Percentiles rank a stretch among this genome's conserved stretches.
These are phyloP conservation scores for Takifugu bimaculatus DNA, from an alignment of 2,113 vertebrate species.

Conservation along the genomic window DNA sequence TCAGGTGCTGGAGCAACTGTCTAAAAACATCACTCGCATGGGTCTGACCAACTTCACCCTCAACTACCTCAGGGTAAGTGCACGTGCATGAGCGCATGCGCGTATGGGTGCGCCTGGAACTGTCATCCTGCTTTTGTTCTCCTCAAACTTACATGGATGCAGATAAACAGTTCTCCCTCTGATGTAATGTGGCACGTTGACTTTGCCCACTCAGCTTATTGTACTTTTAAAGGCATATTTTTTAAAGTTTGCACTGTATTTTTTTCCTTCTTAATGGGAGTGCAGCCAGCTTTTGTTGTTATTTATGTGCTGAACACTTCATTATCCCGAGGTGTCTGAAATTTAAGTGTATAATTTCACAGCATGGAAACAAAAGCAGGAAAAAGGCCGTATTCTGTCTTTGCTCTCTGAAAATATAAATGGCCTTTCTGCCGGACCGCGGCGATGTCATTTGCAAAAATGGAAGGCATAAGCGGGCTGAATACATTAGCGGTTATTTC, in stretches of 20 bases:
- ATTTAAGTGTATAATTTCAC: constrained; percentile 42
- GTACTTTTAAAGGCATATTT: neutral
- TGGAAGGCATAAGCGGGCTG: constrained; percentile 44
- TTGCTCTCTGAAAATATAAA: constrained; percentile 25
- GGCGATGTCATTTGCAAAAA: constrained; percentile 39
- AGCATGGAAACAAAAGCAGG: constrained; percentile 31
- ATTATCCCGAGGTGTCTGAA: constrained; percentile 18
- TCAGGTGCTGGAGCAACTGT: constrained; percentile 98
- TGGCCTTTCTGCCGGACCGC: constrained; percentile 44
- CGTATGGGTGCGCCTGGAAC: constrained; percentile 22
- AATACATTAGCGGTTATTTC: constrained; percentile 64
- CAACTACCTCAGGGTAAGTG: constrained; percentile 99
- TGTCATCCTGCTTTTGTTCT: constrained; percentile 40
- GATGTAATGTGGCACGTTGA: neutral
- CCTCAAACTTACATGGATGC: constrained; percentile 22
- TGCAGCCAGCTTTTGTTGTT: constrained; percentile 4
- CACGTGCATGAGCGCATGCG: constrained; percentile 1
- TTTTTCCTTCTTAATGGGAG: constrained; percentile 18
- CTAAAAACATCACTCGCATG: constrained; percentile 99
- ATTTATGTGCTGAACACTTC: constrained; percentile 36
- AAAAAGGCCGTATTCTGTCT: constrained; percentile 31
- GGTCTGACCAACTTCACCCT: constrained; percentile 99
- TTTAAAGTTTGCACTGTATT: constrained; percentile 4
- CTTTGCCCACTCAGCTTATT: neutral
- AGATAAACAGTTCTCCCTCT: constrained; percentile 18